A percentile compares a stretch with the other conserved stretches of the same genome.
phyloP scores from a whole-genome alignment of 2,797 vertebrate genomes.

The Bryconaethiops microstoma region DNA sequence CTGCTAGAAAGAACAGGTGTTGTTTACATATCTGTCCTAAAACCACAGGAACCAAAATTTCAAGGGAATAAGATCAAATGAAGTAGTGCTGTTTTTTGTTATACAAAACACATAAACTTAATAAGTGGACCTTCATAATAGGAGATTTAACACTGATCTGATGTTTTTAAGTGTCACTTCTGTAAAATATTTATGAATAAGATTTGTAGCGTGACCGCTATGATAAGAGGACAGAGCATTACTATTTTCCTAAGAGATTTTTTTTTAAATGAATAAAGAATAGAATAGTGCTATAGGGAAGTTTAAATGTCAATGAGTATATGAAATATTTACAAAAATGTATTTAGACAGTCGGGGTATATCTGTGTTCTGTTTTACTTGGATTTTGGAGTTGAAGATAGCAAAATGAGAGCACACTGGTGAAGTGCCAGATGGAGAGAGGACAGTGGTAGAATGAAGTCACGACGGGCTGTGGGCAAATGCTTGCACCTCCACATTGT shows the following conservation, averaged over 20 bases:
- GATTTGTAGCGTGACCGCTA: not conserved
- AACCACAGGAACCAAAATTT: too few species aligned
- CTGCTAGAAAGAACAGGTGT: too few species aligned
- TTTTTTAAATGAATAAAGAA: not conserved
- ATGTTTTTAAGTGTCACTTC: not conserved
- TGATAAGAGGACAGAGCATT: not conserved
- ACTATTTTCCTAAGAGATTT: not conserved
- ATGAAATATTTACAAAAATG: not conserved
- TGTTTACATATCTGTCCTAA: too few species aligned
- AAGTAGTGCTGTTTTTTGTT: too few species aligned
- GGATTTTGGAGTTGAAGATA: not conserved
- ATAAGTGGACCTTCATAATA: too few species aligned
- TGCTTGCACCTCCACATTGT: constrained; percentile 7
- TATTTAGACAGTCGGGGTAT: not conserved
- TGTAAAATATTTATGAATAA: not conserved
- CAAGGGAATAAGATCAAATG: too few species aligned
- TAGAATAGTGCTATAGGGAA: not conserved
- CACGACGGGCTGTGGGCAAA: not conserved
- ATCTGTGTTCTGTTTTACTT: not conserved
- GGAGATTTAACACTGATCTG: not conserved
- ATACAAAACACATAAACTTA: too few species aligned
- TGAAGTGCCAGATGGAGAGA: not conserved
- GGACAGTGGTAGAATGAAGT: constrained; percentile 7
- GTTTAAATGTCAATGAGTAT: not conserved
- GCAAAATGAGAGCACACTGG: not conserved